A percentile compares a stretch with the other conserved stretches of the same genome.
These are phyloP conservation scores for Netelia fuscicornis DNA, from an alignment of 2,888 invertebrate genomes.

Conservation along the genomic window DNA sequence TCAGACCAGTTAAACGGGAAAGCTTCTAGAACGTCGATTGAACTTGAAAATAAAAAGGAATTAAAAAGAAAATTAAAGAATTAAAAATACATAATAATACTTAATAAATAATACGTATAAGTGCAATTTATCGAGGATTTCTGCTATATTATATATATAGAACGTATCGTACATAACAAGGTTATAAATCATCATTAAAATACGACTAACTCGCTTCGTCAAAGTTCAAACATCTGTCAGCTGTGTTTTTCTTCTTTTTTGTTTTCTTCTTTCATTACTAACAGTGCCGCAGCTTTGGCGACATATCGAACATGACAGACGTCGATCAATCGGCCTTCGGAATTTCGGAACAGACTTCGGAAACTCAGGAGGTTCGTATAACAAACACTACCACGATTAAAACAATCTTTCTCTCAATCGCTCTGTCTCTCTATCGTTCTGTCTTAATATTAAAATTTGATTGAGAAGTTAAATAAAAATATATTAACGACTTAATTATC, in stretches of 20 bases:
- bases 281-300: constrained; percentile 88
- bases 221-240: constrained; percentile 73
- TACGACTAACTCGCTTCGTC: constrained; percentile 68
- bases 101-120: constrained; percentile 31
- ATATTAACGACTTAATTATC: background rate
- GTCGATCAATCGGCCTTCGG: constrained; percentile 81
- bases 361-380: constrained; percentile 81
- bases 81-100: constrained; percentile 42
- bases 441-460: background rate
- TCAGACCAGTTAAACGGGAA: constrained; percentile 58
- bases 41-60: constrained; percentile 32
- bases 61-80: no score
- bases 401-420: background rate
- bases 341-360: constrained; percentile 78
- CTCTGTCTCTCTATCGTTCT: background rate
- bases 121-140: background rate
- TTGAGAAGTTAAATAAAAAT: constrained; percentile 8
- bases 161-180: constrained; percentile 19
- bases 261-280: constrained; percentile 75
- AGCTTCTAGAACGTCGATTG: constrained; percentile 42
- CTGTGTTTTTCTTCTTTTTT: constrained; percentile 72
- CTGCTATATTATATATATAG: background rate
- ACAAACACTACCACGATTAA: constrained; percentile 40
- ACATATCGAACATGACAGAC: constrained; percentile 86
- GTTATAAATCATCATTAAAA: constrained; percentile 56